Evolutionary conservation across 2,797 vertebrate species (phyloP).

Genomic region (Gymnothorax reevesii): DNA sequence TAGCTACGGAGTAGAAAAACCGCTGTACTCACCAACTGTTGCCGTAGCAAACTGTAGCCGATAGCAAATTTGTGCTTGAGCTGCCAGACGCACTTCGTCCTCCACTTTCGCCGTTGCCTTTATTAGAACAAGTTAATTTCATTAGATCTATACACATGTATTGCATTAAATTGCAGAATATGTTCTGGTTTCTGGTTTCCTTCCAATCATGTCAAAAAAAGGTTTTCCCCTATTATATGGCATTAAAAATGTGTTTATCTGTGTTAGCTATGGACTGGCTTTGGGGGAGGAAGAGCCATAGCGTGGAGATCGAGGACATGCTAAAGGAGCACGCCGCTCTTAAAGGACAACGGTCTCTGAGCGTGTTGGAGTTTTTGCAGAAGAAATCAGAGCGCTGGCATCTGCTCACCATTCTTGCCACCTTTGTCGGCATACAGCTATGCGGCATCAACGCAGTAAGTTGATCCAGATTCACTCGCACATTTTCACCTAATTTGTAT

Average conservation of each 20-base stretch:
- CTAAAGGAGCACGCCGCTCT: constrained; percentile 67
- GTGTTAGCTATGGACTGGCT: constrained; percentile 69
- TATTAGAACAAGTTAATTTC: too few species aligned
- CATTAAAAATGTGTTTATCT: not conserved
- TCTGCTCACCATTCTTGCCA: constrained; percentile 67
- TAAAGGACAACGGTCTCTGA: constrained; percentile 54
- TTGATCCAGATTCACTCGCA: constrained; percentile 20
- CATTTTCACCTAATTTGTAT: not conserved
- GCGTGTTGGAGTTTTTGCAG: constrained; percentile 66
- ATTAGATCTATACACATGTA: too few species aligned
- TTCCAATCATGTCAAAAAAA: not conserved
- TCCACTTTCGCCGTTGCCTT: too few species aligned
- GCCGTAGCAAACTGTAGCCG: too few species aligned
- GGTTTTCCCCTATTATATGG: not conserved
- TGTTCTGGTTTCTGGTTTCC: not conserved
- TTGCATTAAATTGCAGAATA: too few species aligned
- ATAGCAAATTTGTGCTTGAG: too few species aligned
- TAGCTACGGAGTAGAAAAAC: too few species aligned
- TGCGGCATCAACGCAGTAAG: constrained; percentile 72
- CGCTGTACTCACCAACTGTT: too few species aligned
- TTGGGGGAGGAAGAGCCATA: constrained; percentile 71
- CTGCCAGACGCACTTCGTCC: too few species aligned
- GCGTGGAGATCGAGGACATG: constrained; percentile 74
- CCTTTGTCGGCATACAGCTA: constrained; percentile 60
- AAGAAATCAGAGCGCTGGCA: constrained; percentile 74